phyloP scores from a whole-genome alignment of 2,888 invertebrate species.

The Suillia variegata region DNA sequence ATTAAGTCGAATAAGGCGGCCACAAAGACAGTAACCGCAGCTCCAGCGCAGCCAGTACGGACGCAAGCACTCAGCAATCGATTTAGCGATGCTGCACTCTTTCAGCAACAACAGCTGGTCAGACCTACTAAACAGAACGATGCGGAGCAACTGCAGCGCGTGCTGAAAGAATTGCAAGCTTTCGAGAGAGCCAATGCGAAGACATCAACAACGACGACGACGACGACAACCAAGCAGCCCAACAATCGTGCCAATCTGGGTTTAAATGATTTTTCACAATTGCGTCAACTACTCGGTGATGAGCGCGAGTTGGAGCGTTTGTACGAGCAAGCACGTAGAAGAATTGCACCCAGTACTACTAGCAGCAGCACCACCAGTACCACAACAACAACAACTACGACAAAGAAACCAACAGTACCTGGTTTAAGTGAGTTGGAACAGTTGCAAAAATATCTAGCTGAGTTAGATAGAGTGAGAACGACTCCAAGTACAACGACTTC shows the following conservation, averaged over 20 bases:
- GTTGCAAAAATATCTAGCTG: slow-evolving; percentile 42
- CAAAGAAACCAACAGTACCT: slow-evolving; percentile 53
- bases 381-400: slow-evolving; percentile 25
- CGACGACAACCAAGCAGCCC: slow-evolving; percentile 16
- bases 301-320: slow-evolving; percentile 55
- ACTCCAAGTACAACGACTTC: slow-evolving; percentile 33
- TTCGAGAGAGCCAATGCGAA: slow-evolving; percentile 39
- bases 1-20: not conserved
- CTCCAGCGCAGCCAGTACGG: not conserved
- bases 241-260: slow-evolving; percentile 11
- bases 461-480: slow-evolving; percentile 59
- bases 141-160: slow-evolving; percentile 40
- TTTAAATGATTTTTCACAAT: slow-evolving; percentile 61
- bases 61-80: slow-evolving; percentile 39
- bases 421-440: slow-evolving; percentile 43
- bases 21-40: not conserved
- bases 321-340: slow-evolving; percentile 51
- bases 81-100: slow-evolving; percentile 27
- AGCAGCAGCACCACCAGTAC: no score
- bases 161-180: slow-evolving; percentile 44
- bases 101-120: slow-evolving; percentile 21
- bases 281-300: slow-evolving; percentile 62
- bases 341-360: slow-evolving; percentile 26
- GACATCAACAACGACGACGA: slow-evolving; percentile 17
- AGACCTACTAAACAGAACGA: slow-evolving; percentile 29